Percentiles rank a stretch among this genome's conserved stretches.
Conservation (phyloP, 2,113 vertebrate species). For the Pseudopodoces humilis region DNA sequence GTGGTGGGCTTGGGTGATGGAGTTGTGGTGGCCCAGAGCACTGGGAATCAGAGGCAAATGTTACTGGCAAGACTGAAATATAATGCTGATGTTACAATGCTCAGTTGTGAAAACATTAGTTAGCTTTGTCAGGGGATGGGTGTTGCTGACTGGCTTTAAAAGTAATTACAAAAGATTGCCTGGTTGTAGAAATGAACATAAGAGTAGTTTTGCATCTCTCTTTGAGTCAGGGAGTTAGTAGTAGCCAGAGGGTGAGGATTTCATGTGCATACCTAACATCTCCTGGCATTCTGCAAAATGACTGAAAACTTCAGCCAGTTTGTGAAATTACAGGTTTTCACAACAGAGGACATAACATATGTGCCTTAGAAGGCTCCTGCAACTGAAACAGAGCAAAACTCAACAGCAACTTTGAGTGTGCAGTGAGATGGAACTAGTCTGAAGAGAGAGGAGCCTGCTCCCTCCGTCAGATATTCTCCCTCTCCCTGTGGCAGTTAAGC, state of each 20-base stretch:
- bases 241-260: constrained; percentile 44
- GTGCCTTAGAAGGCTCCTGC: not conserved
- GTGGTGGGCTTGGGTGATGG: not conserved
- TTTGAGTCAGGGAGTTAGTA: not conserved
- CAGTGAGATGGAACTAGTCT: not conserved
- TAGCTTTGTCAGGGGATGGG: not conserved
- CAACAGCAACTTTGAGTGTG: not conserved
- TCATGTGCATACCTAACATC: not conserved
- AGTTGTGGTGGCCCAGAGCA: not conserved
- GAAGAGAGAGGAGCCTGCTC: not conserved
- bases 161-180: constrained; percentile 10
- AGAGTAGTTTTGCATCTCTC: not conserved
- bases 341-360: not conserved
- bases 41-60: not conserved
- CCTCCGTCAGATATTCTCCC: not conserved
- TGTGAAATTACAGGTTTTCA: not conserved
- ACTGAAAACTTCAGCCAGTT: constrained; percentile 28
- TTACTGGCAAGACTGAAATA: not conserved
- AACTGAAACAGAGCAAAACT: not conserved
- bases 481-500: not conserved
- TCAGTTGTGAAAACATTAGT: not conserved
- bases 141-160: not conserved
- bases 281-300: constrained; percentile 38
- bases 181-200: not conserved
- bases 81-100: not conserved